Base-by-base conservation (phyloP, 2,888 invertebrate species). In the Spialia ferax region DNA sequence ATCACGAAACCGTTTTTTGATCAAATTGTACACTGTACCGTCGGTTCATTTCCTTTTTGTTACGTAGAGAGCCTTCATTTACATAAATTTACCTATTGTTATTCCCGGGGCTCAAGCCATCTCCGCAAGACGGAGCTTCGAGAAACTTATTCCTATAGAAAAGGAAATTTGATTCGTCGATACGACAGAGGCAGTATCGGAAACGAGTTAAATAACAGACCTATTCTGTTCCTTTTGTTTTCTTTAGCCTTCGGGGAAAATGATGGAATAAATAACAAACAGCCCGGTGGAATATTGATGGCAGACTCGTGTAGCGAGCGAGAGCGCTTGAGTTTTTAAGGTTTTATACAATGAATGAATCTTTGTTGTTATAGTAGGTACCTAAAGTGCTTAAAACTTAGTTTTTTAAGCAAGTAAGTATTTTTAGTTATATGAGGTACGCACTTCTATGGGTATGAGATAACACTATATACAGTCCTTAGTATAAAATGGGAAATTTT, bases 71-170 rank as follows among this genome's bases (percentile, higher is more conserved):
- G 80, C 77, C 80, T 83, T 90, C 89, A 91, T 93, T 92, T 91
- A 91, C 91, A 92, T 92, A 92, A 90, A 92, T 91, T 91, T 90
- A 91, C 87, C 88, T 91, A 91, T 93, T 92, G 91, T 93, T 89
- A 89, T 89, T 88, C 87, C 74, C 64, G 77, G 75, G 79, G 80
- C 80, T 84, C 76, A 78, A 79, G 80, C 84, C 83, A 83, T 87
- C 85, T 85, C 74, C 78, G 73, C 72, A 79, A 83, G 38, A 65
- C 78, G 83, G 82, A 84, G 83, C 83, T 85, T 82, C 84, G 77
- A 78, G 80, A 74, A 77, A 78, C 77, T 76, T 76, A 75, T 76
- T 77, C 76, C 73, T 74, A 75, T 75, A 85, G 81, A 83, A 83
- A 79, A 86, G 90, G 85, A 88, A 91, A 91, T 91, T 91, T 87